phyloP scores from a whole-genome alignment of 2,888 invertebrate genomes.

The Tupiocoris notatus region DNA sequence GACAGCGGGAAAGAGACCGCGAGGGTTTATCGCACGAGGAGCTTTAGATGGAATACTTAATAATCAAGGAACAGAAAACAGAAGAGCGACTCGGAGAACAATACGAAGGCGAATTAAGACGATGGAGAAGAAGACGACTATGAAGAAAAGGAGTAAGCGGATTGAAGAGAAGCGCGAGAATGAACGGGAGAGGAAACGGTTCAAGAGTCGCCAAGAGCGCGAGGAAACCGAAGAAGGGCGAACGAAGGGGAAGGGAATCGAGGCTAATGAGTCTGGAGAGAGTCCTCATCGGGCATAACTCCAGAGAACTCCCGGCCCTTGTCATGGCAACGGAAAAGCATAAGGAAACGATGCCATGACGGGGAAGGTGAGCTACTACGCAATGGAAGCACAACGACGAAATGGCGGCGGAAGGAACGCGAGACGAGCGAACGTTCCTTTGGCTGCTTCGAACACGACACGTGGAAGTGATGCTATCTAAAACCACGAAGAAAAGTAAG shows the following conservation, averaged over 20 bases:
- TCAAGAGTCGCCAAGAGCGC: background rate
- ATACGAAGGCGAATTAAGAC: background rate
- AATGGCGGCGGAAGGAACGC: background rate
- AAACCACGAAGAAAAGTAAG: too few species aligned
- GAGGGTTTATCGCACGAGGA: too few species aligned
- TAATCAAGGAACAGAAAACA: background rate
- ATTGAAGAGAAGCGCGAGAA: background rate
- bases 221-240: background rate
- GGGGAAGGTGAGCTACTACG: background rate
- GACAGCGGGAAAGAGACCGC: too few species aligned
- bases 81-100: background rate
- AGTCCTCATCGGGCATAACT: conserved; percentile 19
- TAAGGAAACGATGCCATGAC: background rate
- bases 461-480: too few species aligned
- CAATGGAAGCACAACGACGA: background rate
- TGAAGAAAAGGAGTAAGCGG: background rate
- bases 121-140: background rate
- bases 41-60: background rate
- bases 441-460: background rate
- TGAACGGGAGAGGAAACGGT: background rate
- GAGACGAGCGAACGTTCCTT: background rate
- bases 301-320: conserved; percentile 7
- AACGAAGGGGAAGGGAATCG: conserved; percentile 11
- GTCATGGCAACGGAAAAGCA: background rate
- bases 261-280: conserved; percentile 26